Conservation (phyloP, 2,797 vertebrate genomes). For the Spinus pinus region DNA sequence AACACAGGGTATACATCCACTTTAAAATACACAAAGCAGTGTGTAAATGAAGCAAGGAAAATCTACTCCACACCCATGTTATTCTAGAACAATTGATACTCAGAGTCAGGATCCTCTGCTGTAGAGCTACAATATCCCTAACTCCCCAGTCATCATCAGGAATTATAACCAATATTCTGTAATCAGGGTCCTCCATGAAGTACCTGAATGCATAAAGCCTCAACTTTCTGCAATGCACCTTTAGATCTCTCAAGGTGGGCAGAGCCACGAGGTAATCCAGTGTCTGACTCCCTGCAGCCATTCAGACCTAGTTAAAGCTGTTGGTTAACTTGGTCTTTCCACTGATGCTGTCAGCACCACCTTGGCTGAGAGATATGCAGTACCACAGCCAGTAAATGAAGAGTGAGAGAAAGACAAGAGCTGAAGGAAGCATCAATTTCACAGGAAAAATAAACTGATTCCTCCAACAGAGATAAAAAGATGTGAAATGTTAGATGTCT, state of each 20-base stretch:
- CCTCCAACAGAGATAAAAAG: not conserved
- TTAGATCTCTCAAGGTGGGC: not conserved
- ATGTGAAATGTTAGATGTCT: not conserved
- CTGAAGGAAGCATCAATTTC: not conserved
- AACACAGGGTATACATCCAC: not conserved
- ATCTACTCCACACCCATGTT: not conserved
- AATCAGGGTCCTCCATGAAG: not conserved
- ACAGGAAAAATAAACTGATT: not conserved
- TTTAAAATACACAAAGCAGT: not conserved
- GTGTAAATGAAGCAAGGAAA: not conserved
- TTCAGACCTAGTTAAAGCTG: not conserved
- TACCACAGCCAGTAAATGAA: not conserved
- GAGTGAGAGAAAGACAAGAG: not conserved
- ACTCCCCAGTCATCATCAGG: not conserved
- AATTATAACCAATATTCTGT: not conserved
- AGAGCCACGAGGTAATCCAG: not conserved
- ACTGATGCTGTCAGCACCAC: not conserved
- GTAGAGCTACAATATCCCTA: not conserved
- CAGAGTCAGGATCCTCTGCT: not conserved
- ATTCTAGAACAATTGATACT: not conserved
- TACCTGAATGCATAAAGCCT: not conserved
- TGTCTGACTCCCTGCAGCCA: not conserved
- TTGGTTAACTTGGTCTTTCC: not conserved
- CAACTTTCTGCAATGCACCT: fast-evolving
- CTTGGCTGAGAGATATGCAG: not conserved